Base-by-base conservation (phyloP, 2,888 invertebrate genomes). In the Dione vanillae region DNA sequence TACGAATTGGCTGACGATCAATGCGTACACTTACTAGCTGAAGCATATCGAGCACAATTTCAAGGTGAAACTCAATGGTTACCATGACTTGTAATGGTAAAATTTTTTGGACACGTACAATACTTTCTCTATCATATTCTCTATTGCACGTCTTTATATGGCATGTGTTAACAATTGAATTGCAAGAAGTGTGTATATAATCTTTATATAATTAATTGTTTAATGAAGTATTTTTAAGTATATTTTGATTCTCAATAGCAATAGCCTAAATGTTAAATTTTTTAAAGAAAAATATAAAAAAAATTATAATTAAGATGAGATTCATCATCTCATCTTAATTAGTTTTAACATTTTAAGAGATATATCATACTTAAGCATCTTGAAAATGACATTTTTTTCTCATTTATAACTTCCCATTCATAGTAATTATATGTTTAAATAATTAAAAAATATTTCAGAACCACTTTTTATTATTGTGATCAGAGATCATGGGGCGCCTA, bases 61-160 rank as follows among this genome's bases (percentile, higher is more conserved):
- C 79, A 75, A 64, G 80, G 85, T 81, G 88, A 88, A 88, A 88
- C 82, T 84, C 79, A 73, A 67, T 64, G 69, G 69, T 56, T 79
- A 77, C 77, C 74, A 69, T 78, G 76, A 74, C 70, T 67, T 70
- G 70, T 59, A 64, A 67, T 67, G 64, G 67, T 67, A 62, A 71
- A 65, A 65, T 41, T 62, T n/a, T 43, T 61, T 62, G 51, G 49
- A 49, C 12, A 43, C n/a, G 12, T 35, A 67, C 11, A 41, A 14
- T 62, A 62, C 54, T 68, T 68, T 68, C 68, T 62, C 62, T 62
- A 54, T 62, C 20, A 11, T 40, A 47, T 47, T 54, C 37, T 1
- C 20, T 7, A 35, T n/a, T 16, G 2, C 11, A 12, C 16, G 12
- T 27, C 1, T n/a, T 19, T 7, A 19, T n/a, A 10, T 1, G 14